Evolutionary conservation across 23 tunicate species (phyloP).

Genomic region (Trididemnum clinides): DNA sequence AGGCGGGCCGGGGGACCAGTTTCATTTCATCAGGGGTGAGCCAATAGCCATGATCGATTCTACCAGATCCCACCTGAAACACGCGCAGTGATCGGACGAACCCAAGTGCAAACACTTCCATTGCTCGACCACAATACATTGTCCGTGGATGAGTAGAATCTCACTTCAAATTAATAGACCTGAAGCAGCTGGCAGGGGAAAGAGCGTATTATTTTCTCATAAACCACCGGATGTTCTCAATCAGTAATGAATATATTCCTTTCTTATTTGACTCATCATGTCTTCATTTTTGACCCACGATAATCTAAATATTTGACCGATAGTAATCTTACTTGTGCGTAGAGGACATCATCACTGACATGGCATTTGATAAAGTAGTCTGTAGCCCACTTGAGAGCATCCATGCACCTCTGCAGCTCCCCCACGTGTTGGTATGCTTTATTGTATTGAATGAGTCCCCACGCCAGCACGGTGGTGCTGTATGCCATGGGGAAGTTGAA

Average conservation of each 20-base stretch:
- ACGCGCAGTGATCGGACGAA: no score
- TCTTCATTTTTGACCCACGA: no score
- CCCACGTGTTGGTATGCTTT: slow-evolving; percentile 83
- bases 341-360: slow-evolving; percentile 60
- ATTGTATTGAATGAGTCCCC: slow-evolving; percentile 66
- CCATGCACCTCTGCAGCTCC: slow-evolving; percentile 36
- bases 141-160: no score
- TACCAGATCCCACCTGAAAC: slow-evolving; percentile 81
- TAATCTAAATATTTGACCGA: no score
- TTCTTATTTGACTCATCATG: no score
- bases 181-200: no score
- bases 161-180: no score
- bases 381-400: slow-evolving; percentile 90
- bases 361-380: slow-evolving; percentile 97
- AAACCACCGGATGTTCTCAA: no score
- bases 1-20: slow-evolving; percentile 62
- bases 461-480: slow-evolving; percentile 87
- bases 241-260: no score
- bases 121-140: no score
- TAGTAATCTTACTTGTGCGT: slow-evolving; percentile 90
- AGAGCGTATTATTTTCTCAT: no score
- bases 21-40: slow-evolving; percentile 76
- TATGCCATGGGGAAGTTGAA: slow-evolving; percentile 99
- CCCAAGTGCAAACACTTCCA: no score
- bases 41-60: slow-evolving; percentile 84